Base-by-base conservation (phyloP, 1,140 invertebrate genomes). In the Physella acuta region DNA sequence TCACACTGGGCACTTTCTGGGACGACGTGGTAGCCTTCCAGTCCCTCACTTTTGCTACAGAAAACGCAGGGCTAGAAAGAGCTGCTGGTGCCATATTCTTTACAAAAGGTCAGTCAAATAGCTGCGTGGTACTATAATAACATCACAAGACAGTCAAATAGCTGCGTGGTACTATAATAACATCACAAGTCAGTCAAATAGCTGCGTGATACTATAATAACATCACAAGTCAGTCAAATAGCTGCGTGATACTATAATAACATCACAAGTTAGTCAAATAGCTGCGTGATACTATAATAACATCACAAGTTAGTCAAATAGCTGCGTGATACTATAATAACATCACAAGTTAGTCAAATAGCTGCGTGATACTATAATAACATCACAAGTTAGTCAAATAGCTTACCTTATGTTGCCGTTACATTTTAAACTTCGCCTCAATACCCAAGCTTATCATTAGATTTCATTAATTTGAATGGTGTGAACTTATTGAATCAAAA, bases 61-160 rank as follows among this genome's bases (percentile, higher is more conserved):
- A 56, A 56, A 56, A 56, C 20, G 11, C 55, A 14, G 55, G 55
- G 26, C 55, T 31, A n/a, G 55, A 56, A 56, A 17, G 55, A 56
- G 55, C 55, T 14, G 33, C 28, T 31, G 55, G 55, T 8, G 55
- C 55, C 3, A 56, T 56, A 3, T 28, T 56, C 28, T 56, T 56
- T 30, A 14, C 55, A 16, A 56, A 31, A 56, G 55, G 55, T 56
- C 30, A 4, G 2, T 4, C 20, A 3, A 24, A 5, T 53, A n/a
- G 30, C 3, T 56, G 26, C 26, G 20, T 26, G 16, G 2, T 26
- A 4, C 28, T 56, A n/a, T 56, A 31, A 31, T 8, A 31, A 26
- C 33, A 3, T 30, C 28, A 3, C 28, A 4, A 31, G 30, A 31
- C 33, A 31, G 30, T 20, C n/a, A 26, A 24, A 24, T 53, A 24